Percentiles rank a stretch among this genome's conserved stretches.
phyloP scores from a whole-genome alignment of 1,140 invertebrate species.

The Solenopsis fugax region DNA sequence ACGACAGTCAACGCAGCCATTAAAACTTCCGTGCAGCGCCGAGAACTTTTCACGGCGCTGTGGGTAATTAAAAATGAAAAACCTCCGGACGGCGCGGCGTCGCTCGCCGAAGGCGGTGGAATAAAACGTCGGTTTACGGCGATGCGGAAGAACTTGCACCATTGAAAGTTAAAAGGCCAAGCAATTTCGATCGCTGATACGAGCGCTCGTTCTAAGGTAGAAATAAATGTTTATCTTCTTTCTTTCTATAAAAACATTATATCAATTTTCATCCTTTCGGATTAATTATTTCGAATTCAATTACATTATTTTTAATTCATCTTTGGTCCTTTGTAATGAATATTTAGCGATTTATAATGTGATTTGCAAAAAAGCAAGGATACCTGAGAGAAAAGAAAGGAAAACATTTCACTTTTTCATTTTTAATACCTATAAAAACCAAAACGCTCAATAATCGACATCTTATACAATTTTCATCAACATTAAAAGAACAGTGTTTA shows the following conservation, averaged over 20 bases:
- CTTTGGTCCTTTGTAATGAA: not conserved
- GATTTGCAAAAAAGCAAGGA: not conserved
- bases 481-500: no score
- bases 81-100: conserved; percentile 46
- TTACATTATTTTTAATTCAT: not conserved
- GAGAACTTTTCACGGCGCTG: conserved; percentile 67
- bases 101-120: conserved; percentile 61
- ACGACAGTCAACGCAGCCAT: conserved; percentile 63
- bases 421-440: not conserved
- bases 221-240: conserved; percentile 36
- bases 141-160: conserved; percentile 70
- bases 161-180: conserved; percentile 74
- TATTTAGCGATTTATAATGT: not conserved
- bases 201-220: conserved; percentile 30
- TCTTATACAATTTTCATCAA: no score
- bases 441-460: not conserved
- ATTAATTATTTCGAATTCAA: not conserved
- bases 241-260: conserved; percentile 17
- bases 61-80: conserved; percentile 77
- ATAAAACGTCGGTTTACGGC: conserved; percentile 74
- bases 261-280: not conserved
- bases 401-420: not conserved
- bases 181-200: conserved; percentile 59
- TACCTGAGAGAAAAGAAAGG: not conserved
- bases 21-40: conserved; percentile 66